Conservation (phyloP, 2,797 vertebrate genomes). For the Enteromius viviparus region DNA sequence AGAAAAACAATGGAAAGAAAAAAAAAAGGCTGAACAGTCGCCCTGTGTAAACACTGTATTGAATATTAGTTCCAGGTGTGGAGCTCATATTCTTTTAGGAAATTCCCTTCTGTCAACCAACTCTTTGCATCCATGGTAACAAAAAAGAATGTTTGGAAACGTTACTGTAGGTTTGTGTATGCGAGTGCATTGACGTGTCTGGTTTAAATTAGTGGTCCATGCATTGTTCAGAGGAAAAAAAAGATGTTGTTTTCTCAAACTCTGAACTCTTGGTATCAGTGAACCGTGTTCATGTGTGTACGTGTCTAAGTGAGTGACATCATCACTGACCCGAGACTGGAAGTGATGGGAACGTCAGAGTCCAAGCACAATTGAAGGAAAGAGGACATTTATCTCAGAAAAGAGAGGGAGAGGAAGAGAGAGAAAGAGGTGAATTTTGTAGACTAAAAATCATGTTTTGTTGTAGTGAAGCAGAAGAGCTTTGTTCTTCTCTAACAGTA, state of each 20-base stretch:
- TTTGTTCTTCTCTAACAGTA: slow-evolving; percentile 3
- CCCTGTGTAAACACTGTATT: slow-evolving; percentile 3
- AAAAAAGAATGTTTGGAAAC: slow-evolving; percentile 35
- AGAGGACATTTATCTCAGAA: slow-evolving; percentile 50
- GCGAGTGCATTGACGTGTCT: slow-evolving; percentile 36
- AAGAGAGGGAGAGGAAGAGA: slow-evolving; percentile 34
- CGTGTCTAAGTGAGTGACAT: slow-evolving; percentile 30
- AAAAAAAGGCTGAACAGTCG: neutral
- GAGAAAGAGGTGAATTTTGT: slow-evolving; percentile 28
- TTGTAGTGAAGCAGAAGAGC: neutral
- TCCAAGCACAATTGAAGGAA: slow-evolving; percentile 51
- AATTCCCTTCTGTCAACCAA: slow-evolving; percentile 57
- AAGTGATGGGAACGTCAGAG: slow-evolving; percentile 49
- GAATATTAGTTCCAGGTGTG: slow-evolving; percentile 44
- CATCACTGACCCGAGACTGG: slow-evolving; percentile 30
- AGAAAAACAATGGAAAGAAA: slow-evolving; percentile 33
- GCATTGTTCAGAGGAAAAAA: slow-evolving; percentile 33
- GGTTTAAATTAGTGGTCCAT: slow-evolving; percentile 44
- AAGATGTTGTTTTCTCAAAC: slow-evolving; percentile 33
- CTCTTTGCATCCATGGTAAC: slow-evolving; percentile 44
- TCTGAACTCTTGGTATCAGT: slow-evolving; percentile 35
- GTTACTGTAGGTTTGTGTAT: slow-evolving; percentile 12
- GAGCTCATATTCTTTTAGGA: slow-evolving; percentile 58
- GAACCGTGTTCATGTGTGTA: slow-evolving; percentile 22
- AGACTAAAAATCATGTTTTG: slow-evolving; percentile 26